Percentiles rank a stretch among this genome's conserved stretches.
Evolutionary conservation across 1,140 invertebrate genomes (phyloP).

Genomic region (Hycleus phaleratus): DNA sequence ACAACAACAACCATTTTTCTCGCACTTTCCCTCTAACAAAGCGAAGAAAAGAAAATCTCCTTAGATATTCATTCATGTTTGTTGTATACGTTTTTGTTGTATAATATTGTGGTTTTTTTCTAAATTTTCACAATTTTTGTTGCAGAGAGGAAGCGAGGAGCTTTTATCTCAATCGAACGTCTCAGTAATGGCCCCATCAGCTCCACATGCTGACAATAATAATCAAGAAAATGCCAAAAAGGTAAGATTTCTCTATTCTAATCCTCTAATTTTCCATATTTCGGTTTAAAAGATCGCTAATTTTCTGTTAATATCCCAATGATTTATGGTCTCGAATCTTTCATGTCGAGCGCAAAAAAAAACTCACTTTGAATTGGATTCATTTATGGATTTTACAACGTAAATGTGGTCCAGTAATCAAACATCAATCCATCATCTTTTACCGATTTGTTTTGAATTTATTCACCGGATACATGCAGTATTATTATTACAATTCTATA

Average conservation of each 20-base stretch:
- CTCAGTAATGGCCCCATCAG: conserved; percentile 87
- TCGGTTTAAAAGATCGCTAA: background rate
- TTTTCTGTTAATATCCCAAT: background rate
- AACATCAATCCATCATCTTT: conserved; percentile 10
- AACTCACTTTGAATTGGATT: too few species aligned
- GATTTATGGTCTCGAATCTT: background rate
- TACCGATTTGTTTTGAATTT: background rate
- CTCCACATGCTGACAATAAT: conserved; percentile 81
- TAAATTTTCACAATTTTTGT: conserved; percentile 41
- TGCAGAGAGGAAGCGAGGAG: conserved; percentile 92
- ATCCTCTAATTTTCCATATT: background rate
- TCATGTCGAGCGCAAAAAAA: too few species aligned
- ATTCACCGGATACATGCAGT: too few species aligned
- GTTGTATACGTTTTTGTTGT: too few species aligned
- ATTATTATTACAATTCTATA: too few species aligned
- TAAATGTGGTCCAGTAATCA: conserved; percentile 1
- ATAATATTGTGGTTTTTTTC: conserved; percentile 22
- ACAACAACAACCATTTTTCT: too few species aligned
- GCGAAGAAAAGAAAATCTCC: too few species aligned
- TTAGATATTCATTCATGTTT: too few species aligned
- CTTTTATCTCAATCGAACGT: conserved; percentile 83
- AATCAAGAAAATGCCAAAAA: conserved; percentile 88
- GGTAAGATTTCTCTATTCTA: conserved; percentile 48
- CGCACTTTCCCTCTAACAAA: too few species aligned
- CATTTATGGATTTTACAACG: too few species aligned